Evolutionary conservation across 2,797 vertebrate species (phyloP).

Genomic region (Borostomias antarcticus): DNA sequence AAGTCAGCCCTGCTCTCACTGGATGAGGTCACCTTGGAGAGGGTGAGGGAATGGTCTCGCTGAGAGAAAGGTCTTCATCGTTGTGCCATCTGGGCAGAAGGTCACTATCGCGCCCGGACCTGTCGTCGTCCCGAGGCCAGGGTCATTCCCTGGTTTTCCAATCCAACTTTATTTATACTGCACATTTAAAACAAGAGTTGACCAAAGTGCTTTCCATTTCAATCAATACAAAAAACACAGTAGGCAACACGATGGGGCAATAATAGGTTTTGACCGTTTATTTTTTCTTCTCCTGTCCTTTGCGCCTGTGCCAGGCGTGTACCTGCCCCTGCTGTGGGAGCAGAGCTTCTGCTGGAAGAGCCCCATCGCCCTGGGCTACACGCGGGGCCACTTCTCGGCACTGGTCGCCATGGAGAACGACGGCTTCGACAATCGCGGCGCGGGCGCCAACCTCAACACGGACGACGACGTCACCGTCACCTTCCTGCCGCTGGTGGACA

Average conservation of each 20-base stretch:
- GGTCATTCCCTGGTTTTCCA: too few species aligned
- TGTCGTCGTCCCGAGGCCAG: too few species aligned
- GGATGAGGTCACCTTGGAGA: slow-evolving; percentile 17
- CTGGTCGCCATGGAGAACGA: slow-evolving; percentile 93
- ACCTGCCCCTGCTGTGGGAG: slow-evolving; percentile 90
- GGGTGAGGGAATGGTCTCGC: slow-evolving; percentile 10
- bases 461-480: slow-evolving; percentile 89
- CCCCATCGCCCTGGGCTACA: slow-evolving; percentile 90
- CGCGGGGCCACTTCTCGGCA: slow-evolving; percentile 89
- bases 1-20: not conserved
- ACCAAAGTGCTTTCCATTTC: too few species aligned
- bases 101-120: too few species aligned
- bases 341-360: slow-evolving; percentile 94
- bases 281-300: not conserved
- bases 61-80: too few species aligned
- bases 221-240: too few species aligned
- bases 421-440: slow-evolving; percentile 87
- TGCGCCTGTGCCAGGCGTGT: slow-evolving; percentile 74
- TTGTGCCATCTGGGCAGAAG: too few species aligned
- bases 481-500: slow-evolving; percentile 88
- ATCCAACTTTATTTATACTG: too few species aligned
- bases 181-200: too few species aligned
- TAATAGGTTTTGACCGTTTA: too few species aligned
- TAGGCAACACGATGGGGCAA: too few species aligned
- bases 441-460: slow-evolving; percentile 89